Percentiles rank a stretch among this genome's conserved stretches.
phyloP scores from a whole-genome alignment of 2,888 invertebrate species.

The Agriotes lineatus region DNA sequence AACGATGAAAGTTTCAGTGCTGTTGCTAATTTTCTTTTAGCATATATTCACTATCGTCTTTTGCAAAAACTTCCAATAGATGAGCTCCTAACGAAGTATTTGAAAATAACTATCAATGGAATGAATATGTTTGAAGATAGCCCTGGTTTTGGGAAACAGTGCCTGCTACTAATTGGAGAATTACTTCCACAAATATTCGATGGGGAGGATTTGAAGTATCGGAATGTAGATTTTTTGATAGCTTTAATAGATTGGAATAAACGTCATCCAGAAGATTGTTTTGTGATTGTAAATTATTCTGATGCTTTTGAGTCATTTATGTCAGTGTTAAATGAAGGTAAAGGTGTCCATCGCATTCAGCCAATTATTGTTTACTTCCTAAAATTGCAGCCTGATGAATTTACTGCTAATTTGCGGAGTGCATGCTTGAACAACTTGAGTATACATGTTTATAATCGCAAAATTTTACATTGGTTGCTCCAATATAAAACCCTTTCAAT shows the following conservation, averaged over 20 bases:
- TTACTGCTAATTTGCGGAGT: too few relatives aligned
- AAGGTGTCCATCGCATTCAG: too few relatives aligned
- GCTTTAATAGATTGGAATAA: slow-evolving; percentile 19
- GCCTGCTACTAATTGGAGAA: slow-evolving; percentile 15
- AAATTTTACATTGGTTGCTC: too few relatives aligned
- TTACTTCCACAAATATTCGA: slow-evolving; percentile 2
- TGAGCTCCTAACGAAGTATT: slow-evolving; percentile 3
- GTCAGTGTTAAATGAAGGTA: too few relatives aligned
- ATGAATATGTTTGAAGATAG: background rate
- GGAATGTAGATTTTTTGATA: background rate
- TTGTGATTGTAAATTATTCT: background rate
- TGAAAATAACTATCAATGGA: background rate
- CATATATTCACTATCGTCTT: slow-evolving; percentile 20
- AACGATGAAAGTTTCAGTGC: slow-evolving; percentile 22
- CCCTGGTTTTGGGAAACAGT: slow-evolving; percentile 25
- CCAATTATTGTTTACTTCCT: too few relatives aligned
- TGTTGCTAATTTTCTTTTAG: background rate
- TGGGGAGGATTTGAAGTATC: background rate
- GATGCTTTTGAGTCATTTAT: too few relatives aligned
- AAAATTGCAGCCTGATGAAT: too few relatives aligned
- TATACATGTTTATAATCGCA: too few relatives aligned
- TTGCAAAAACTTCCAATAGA: slow-evolving; percentile 1
- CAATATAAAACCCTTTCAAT: too few relatives aligned
- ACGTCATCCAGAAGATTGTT: slow-evolving; percentile 9
- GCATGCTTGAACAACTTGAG: too few relatives aligned